Evolutionary conservation across 2,888 invertebrate species (phyloP).

Genomic region (Synergus japonicus): DNA sequence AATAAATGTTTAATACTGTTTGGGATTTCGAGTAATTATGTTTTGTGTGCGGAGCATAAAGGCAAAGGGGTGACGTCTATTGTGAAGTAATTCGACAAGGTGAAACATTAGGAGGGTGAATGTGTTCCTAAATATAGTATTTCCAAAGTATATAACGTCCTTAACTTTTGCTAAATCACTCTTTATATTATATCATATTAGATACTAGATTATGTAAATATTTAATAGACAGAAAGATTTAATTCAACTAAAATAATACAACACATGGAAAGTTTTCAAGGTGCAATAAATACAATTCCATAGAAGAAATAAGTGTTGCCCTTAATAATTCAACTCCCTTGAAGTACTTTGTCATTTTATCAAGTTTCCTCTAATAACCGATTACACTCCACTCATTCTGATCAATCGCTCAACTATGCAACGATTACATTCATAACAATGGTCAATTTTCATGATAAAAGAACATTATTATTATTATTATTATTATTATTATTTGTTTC

Average conservation of each 20-base stretch:
- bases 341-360: neutral
- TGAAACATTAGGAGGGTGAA: slow-evolving; percentile 60
- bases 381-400: slow-evolving; percentile 69
- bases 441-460: slow-evolving; percentile 45
- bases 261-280: no score
- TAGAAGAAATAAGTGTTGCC: neutral
- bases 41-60: slow-evolving; percentile 62
- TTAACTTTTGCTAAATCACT: neutral
- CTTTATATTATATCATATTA: neutral
- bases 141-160: slow-evolving; percentile 30
- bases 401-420: slow-evolving; percentile 73
- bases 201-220: slow-evolving; percentile 23
- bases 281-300: slow-evolving; percentile 2
- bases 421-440: slow-evolving; percentile 62
- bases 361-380: slow-evolving; percentile 31
- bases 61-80: slow-evolving; percentile 60
- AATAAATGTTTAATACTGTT: slow-evolving; percentile 72
- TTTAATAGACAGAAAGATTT: slow-evolving; percentile 19
- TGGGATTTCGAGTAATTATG: slow-evolving; percentile 73
- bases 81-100: slow-evolving; percentile 66
- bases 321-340: neutral
- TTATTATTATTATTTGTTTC: no score
- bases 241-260: neutral
- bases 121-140: slow-evolving; percentile 48
- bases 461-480: no score